A percentile compares a stretch with the other conserved stretches of the same genome.
Conservation (phyloP, 2,113 vertebrate genomes). For the Numenius arquata region DNA sequence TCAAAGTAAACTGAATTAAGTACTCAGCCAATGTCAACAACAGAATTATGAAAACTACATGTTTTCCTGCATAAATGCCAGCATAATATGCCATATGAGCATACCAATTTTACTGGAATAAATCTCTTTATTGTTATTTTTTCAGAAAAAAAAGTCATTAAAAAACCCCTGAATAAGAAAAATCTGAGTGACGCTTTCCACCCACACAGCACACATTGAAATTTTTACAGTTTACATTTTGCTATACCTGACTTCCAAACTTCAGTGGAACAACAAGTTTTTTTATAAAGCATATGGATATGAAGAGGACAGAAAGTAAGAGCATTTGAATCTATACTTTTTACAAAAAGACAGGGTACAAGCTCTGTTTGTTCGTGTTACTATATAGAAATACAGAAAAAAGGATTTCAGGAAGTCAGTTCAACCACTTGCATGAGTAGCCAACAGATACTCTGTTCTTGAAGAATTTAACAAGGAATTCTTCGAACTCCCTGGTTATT, state of each 20-base stretch:
- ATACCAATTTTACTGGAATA: neutral
- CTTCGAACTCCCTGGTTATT: neutral
- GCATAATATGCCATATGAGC: neutral
- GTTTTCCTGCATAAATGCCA: constrained; percentile 1
- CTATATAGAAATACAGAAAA: neutral
- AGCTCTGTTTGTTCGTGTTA: neutral
- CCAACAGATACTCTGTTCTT: neutral
- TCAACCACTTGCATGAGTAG: neutral
- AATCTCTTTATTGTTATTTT: neutral
- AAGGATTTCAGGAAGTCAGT: neutral
- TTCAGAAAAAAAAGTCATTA: neutral
- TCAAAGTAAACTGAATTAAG: neutral
- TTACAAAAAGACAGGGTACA: neutral
- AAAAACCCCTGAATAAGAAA: neutral
- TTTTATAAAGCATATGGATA: neutral
- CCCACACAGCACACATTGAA: neutral
- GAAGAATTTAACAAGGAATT: neutral
- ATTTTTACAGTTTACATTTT: neutral
- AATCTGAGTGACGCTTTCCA: neutral
- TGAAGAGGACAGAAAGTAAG: neutral
- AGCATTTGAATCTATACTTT: neutral
- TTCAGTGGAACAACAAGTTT: neutral
- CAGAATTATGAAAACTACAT: neutral
- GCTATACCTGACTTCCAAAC: neutral
- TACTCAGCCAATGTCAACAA: neutral